Evolutionary conservation across 2,113 vertebrate species (phyloP).

Genomic region (Phoxinus phoxinus): DNA sequence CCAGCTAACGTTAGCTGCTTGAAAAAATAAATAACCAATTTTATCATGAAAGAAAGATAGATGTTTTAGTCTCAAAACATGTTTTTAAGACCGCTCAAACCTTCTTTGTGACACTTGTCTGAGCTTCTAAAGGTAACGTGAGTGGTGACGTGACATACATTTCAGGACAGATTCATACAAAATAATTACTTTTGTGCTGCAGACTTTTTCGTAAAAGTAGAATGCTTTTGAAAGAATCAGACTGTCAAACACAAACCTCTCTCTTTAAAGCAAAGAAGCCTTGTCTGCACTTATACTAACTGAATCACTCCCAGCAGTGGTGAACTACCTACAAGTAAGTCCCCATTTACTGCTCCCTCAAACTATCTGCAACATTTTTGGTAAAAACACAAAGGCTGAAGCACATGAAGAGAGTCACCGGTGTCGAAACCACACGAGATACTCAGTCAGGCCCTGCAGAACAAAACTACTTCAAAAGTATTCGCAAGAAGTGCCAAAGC

Average conservation of each 20-base stretch:
- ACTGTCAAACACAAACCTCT: neutral
- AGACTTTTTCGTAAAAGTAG: neutral
- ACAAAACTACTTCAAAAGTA: too few relatives aligned
- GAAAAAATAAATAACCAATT: too few relatives aligned
- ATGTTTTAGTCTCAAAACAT: too few relatives aligned
- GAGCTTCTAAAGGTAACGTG: neutral
- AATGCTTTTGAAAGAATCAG: neutral
- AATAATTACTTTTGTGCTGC: neutral
- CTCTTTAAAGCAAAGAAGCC: too few relatives aligned
- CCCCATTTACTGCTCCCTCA: neutral
- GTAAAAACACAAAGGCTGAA: neutral
- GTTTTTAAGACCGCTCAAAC: too few relatives aligned
- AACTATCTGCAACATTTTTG: neutral
- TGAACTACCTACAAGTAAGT: neutral
- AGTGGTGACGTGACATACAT: neutral
- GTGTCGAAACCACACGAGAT: too few relatives aligned
- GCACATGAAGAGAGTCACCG: neutral
- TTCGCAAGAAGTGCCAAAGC: too few relatives aligned
- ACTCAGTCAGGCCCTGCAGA: too few relatives aligned
- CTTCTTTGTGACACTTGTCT: neutral
- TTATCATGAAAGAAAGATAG: too few relatives aligned
- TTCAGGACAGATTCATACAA: neutral
- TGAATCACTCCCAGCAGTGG: neutral
- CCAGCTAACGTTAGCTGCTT: too few relatives aligned
- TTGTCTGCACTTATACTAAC: neutral